A percentile compares a stretch with the other conserved stretches of the same genome.
Conservation (phyloP, 2,797 vertebrate genomes). For the Borostomias antarcticus region DNA sequence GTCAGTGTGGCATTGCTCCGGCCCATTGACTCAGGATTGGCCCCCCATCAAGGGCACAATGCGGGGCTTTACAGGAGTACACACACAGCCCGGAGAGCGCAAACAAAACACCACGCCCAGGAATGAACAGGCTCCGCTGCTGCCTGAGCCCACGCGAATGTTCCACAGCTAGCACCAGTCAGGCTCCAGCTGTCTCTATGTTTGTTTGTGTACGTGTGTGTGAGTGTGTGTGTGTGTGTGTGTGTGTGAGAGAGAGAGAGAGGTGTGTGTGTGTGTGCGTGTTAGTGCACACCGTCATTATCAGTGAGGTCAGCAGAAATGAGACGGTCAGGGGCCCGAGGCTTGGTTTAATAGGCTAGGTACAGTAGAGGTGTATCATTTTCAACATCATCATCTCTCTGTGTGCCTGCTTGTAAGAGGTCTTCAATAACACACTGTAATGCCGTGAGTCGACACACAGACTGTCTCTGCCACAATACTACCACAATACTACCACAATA, state of each 20-base stretch:
- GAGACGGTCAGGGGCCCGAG: background rate
- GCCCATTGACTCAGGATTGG: constrained; percentile 68
- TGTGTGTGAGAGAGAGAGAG: constrained; percentile 35
- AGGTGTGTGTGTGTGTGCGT: background rate
- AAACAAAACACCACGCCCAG: constrained; percentile 61
- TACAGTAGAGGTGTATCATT: constrained; percentile 37
- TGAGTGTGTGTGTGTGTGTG: constrained; percentile 33
- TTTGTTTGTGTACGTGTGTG: too few species aligned
- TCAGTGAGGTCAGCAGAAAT: constrained; percentile 7
- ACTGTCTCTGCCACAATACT: constrained; percentile 19
- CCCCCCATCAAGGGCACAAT: constrained; percentile 66
- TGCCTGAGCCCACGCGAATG: constrained; percentile 49
- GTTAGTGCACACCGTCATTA: too few species aligned
- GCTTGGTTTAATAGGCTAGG: background rate
- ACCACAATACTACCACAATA: constrained; percentile 13
- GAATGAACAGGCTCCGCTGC: constrained; percentile 39
- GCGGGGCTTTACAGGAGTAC: constrained; percentile 59
- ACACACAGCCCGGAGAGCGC: constrained; percentile 26
- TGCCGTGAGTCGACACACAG: constrained; percentile 51
- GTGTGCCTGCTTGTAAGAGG: constrained; percentile 46
- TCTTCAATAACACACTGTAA: constrained; percentile 56
- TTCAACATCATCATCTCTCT: constrained; percentile 35
- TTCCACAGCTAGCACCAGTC: constrained; percentile 58
- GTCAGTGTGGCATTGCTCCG: constrained; percentile 60
- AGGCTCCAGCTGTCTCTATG: constrained; percentile 38